A percentile compares a stretch with the other conserved stretches of the same genome.
Conservation (phyloP, 2,797 vertebrate species). For the Sebastes paucispinis region DNA sequence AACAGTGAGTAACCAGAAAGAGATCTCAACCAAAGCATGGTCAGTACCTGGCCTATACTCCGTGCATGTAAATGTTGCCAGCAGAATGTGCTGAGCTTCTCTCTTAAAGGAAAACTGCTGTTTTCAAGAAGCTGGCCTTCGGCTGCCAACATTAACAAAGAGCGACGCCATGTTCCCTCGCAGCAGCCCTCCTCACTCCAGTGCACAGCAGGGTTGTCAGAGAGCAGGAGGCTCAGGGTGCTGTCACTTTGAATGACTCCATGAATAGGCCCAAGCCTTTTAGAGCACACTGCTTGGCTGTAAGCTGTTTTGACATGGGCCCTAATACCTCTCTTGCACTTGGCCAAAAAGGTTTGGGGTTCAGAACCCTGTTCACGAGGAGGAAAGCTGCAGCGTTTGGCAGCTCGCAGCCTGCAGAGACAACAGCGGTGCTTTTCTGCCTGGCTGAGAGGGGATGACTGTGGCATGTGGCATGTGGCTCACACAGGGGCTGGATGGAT, state of each 20-base stretch:
- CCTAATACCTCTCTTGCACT: slow-evolving; percentile 77
- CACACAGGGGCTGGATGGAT: slow-evolving; percentile 45
- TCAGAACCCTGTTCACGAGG: slow-evolving; percentile 48
- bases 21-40: slow-evolving; percentile 25
- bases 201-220: slow-evolving; percentile 37
- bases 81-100: slow-evolving; percentile 35
- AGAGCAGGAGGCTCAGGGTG: slow-evolving; percentile 48
- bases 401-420: slow-evolving; percentile 59
- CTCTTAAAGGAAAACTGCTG: slow-evolving; percentile 42
- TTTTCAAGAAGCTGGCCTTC: slow-evolving; percentile 32
- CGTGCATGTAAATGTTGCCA: slow-evolving; percentile 32
- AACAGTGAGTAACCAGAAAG: slow-evolving; percentile 31
- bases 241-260: slow-evolving; percentile 80
- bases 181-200: slow-evolving; percentile 36
- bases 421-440: slow-evolving; percentile 58
- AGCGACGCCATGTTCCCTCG: slow-evolving; percentile 44
- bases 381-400: slow-evolving; percentile 51
- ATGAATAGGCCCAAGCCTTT: slow-evolving; percentile 67
- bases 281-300: slow-evolving; percentile 61
- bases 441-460: slow-evolving; percentile 49
- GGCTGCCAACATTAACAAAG: slow-evolving; percentile 73
- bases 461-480: slow-evolving; percentile 67
- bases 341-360: slow-evolving; percentile 65
- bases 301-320: slow-evolving; percentile 81
- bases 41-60: slow-evolving; percentile 21